Base-by-base conservation (phyloP, 2,888 invertebrate genomes). In the Tipula vernalis region DNA sequence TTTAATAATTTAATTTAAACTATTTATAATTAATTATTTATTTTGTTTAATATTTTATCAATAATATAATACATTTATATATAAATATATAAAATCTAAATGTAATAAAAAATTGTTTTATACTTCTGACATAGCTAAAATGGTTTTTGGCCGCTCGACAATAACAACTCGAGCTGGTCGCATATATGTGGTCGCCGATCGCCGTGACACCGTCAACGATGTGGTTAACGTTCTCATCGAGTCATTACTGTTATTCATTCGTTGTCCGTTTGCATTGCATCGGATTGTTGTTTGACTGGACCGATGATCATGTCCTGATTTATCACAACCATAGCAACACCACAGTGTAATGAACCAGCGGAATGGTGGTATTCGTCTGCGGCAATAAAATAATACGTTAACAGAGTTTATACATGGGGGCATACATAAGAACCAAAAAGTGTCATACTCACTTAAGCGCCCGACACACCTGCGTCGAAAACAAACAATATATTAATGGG, bases 401-500 rank as follows among this genome's bases (percentile, higher is more conserved):
- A 39, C 39, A 36, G 83, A 83, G 18, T 18, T 83, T 28, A 36
- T 71, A 15, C 1, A 6, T 1, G 39, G 6, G 0, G 39, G 39
- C 6, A 39, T 39, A 39, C 39, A 39, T 3, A 39, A 6, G 39
- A 39, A 39, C 3, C 39, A 39, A 39, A 39, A 39, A 39, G 1
- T 28, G 12, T 86, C 12, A 36, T 87, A 89, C 90, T 93, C 92
- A 97, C 98, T 96, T 95, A 88, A 98, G 92, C 88, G 96, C 95
- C 87, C 96, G 92, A 91, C 97, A 97, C 89, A 98, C 95, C 89
- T 96, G 95, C 86, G 97, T 97, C 42, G 98, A 98, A 92, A 98
- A 98, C 89, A 98, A 94, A 90, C 97, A 98, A 92, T 98, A 98
- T 89, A 98, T 98, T 89, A 98, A 94, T 0, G 98, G 98, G 92